Conservation (phyloP, 2,888 invertebrate species). For the Stenoptilia bipunctidactyla region DNA sequence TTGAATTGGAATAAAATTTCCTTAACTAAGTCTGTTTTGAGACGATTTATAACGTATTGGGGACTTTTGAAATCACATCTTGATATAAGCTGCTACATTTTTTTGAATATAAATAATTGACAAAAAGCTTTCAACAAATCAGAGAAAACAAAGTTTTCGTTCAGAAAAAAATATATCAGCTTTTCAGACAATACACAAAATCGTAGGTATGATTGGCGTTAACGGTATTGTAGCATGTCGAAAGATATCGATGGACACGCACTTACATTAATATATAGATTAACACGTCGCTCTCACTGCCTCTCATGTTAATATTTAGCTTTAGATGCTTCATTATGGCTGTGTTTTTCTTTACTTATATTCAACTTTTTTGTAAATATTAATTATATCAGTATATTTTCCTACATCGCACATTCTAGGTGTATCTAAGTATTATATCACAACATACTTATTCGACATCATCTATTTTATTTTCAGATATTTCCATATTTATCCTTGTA, state of each 20-base stretch:
- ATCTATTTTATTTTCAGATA: no score
- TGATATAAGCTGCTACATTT: slow-evolving; percentile 25
- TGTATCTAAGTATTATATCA: no score
- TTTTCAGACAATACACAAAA: slow-evolving; percentile 23
- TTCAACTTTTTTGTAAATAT: no score
- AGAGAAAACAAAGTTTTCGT: no score
- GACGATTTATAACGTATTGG: slow-evolving; percentile 23
- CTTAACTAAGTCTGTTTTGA: no score
- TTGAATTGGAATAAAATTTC: no score
- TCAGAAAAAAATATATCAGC: slow-evolving; percentile 25
- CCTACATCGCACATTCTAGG: no score
- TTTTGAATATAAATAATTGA: slow-evolving; percentile 15
- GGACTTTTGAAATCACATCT: slow-evolving; percentile 20
- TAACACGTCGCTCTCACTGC: slow-evolving; percentile 23
- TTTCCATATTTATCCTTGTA: no score
- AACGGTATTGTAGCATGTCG: slow-evolving; percentile 29
- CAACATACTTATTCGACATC: no score
- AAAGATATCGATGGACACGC: slow-evolving; percentile 20
- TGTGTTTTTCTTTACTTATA: slow-evolving; percentile 34
- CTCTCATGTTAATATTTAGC: slow-evolving; percentile 27
- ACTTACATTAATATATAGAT: slow-evolving; percentile 26
- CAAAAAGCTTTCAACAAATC: no score
- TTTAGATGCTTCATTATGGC: slow-evolving; percentile 42
- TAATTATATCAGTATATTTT: no score
- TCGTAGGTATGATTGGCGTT: slow-evolving; percentile 22